Evolutionary conservation across 2,888 invertebrate genomes (phyloP).

Genomic region (Stegana nigrithorax): DNA sequence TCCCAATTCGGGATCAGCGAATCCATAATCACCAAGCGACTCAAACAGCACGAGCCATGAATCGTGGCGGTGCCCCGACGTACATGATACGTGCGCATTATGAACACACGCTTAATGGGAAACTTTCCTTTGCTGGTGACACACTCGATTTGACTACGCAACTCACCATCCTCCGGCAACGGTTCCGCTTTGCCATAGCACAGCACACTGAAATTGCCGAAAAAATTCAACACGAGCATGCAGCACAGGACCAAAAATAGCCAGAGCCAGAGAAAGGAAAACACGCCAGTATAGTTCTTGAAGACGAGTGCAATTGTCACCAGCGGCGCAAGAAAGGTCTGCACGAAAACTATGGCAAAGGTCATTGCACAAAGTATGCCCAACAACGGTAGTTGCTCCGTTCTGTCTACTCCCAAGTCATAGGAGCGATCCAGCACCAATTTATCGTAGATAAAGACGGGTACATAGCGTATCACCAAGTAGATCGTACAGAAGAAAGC

Average conservation of each 20-base stretch:
- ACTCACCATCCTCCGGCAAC: not conserved
- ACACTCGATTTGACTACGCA: slow-evolving; percentile 8
- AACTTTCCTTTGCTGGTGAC: slow-evolving; percentile 20
- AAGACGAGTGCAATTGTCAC: slow-evolving; percentile 35
- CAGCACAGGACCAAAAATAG: slow-evolving; percentile 18
- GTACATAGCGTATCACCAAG: slow-evolving; percentile 34
- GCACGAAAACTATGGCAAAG: slow-evolving; percentile 37
- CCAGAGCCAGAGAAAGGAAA: slow-evolving; percentile 39
- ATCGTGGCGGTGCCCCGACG: slow-evolving; percentile 28
- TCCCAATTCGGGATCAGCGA: slow-evolving; percentile 32
- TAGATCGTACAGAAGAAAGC: slow-evolving; percentile 35
- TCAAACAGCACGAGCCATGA: slow-evolving; percentile 25
- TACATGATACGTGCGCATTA: slow-evolving; percentile 27
- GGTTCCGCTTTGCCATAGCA: slow-evolving; percentile 30
- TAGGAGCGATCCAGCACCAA: slow-evolving; percentile 34
- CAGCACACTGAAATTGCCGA: too few relatives aligned
- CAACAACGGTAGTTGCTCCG: slow-evolving; percentile 35
- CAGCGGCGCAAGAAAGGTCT: slow-evolving; percentile 36
- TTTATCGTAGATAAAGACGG: slow-evolving; percentile 34
- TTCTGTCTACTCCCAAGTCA: slow-evolving; percentile 10
- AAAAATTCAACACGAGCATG: slow-evolving; percentile 25
- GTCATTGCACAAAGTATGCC: slow-evolving; percentile 36
- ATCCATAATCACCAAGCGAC: slow-evolving; percentile 37
- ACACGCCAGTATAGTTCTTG: slow-evolving; percentile 10
- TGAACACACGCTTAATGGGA: slow-evolving; percentile 11